Base-by-base conservation (phyloP, 2,797 vertebrate species). In the Enteromius unitaeniatus region DNA sequence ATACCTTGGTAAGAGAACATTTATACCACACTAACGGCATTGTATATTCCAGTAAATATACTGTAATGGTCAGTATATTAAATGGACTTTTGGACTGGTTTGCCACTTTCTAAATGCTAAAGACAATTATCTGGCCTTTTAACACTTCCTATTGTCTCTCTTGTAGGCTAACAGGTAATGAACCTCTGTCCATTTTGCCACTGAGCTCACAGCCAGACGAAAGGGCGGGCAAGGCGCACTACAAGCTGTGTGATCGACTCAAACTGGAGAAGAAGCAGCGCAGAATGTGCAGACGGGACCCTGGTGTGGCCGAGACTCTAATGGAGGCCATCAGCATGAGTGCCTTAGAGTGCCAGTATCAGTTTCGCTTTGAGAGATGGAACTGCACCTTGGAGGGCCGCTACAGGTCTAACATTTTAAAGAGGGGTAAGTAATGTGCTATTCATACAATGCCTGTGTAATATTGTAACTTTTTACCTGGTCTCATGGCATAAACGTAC, bases 281-380 rank as follows among this genome's bases (percentile, higher is more conserved):
- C 10, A 95, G 97, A 88, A 98, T 99, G 97, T 99, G 98, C 92
- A 94, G 98, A 88, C 93, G 98, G 76, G 98, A 99, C 93, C 98
- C 98, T 0, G 98, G 98, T 0, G 97, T 99, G 91, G 98, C 97
- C 0, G 97, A 99, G 94, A 99, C 97, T 4, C 94, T 99, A 82
- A 95, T 97, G 93, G 98, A 99, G 91, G 97, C 98, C 6, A 97
- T 99, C 89, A 98, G 97, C 92, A 97, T 99, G 96, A 99, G 97
- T 0, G 97, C 97, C 0, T 89, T 97, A 5, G 98, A 99, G 90
- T 99, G 98, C 91, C 97, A 99, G 90, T 99, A 99, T 91, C 98
- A 99, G 90, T 99, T 99, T 90, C 97, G 97, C 85, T 99, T 99
- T 0, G 98, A 99, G 93, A 96, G 98, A 85, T 99, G 98, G 98